Base-by-base conservation (phyloP, 2,113 vertebrate species). In the Miniopterus natalensis region DNA sequence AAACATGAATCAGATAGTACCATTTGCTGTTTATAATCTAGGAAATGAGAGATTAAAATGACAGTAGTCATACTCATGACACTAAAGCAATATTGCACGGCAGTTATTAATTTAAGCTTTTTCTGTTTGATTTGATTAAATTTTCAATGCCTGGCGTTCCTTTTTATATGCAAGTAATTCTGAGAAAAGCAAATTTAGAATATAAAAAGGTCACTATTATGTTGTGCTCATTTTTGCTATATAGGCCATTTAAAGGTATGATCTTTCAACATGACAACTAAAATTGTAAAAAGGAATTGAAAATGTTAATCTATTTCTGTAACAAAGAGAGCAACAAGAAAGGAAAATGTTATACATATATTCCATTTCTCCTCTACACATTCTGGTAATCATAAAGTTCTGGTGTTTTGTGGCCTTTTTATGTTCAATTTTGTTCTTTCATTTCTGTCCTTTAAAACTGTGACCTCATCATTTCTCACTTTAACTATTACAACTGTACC, bases 161-260 rank as follows among this genome's bases (percentile, higher is more conserved):
- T 84, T 87, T 66, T 90, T 15, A 80, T 0, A 42, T 57, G 66
- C 53, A 91, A 77, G 5, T 45, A 45, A 71, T 85, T 2, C 8
- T n/a, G 59, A 88, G 8, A 18, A 90, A 92, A 90, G 27, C 7
- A 88, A 88, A 88, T 81, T 88, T 59, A 65, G 5, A 91, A 88
- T 71, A 31, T 36, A 18, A 94, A 86, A 77, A 70, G 15, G 40
- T 59, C 42, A 95, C 13, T 88, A 59, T 75, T 25, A 88, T 5
- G 23, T 20, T 36, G 23, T 53, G n/a, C 4, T 55, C 11, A 77
- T 77, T 88, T 73, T 88, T 78, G n/a, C 59, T 71, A 42, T 49
- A 63, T 84, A 88, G 27, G 6, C 20, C 2, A 71, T 92, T 63
- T 86, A 71, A 88, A 65, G 17, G 0, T 18, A 90, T 51, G 66